Conservation (phyloP, 2,113 vertebrate species). For the Thamnophis sirtalis region DNA sequence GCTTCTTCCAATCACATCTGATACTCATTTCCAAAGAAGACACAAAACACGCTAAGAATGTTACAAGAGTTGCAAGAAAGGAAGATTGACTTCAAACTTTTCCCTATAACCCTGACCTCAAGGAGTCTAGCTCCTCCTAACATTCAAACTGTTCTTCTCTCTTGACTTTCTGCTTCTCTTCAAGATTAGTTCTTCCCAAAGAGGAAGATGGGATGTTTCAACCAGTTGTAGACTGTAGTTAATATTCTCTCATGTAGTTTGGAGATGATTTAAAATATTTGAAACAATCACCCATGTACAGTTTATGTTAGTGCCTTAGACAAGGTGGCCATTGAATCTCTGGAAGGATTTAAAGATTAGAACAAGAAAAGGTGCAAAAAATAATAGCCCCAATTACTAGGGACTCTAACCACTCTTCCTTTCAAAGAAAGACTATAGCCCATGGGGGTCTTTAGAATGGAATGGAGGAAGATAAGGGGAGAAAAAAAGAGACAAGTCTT, state of each 20-base stretch:
- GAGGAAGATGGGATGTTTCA: neutral
- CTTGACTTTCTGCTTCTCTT: neutral
- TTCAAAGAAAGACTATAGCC: neutral
- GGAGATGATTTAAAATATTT: neutral
- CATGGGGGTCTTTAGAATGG: neutral
- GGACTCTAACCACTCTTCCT: neutral
- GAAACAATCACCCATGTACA: neutral
- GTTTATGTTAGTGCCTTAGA: neutral
- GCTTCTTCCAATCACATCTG: neutral
- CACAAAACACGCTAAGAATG: neutral
- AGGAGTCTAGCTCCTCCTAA: neutral
- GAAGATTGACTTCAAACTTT: slow-evolving; percentile 6
- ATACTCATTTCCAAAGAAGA: neutral
- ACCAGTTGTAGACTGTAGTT: neutral
- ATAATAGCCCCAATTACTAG: neutral
- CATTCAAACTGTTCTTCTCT: neutral
- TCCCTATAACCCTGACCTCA: neutral
- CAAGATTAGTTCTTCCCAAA: neutral
- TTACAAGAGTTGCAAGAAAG: neutral
- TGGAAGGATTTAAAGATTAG: neutral
- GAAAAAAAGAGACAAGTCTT: neutral
- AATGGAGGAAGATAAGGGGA: neutral
- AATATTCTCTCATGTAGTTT: neutral
- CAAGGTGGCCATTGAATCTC: neutral
- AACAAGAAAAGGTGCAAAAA: neutral